Conservation (phyloP, 1,140 invertebrate genomes). For the Euwallacea fornicatus region DNA sequence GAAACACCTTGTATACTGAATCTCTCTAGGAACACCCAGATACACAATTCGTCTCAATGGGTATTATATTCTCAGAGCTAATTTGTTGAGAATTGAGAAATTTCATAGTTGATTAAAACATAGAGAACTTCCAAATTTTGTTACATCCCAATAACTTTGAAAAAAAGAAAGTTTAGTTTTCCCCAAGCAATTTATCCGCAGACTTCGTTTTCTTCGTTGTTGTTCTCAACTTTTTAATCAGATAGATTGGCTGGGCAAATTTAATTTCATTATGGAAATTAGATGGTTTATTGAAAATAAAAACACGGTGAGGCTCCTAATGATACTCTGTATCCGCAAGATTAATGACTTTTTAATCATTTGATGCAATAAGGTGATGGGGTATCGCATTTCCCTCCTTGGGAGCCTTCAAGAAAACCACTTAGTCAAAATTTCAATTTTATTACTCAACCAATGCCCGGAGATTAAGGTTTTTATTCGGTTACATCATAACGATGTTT, state of each 20-base stretch:
- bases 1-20: too few relatives aligned
- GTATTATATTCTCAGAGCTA: too few relatives aligned
- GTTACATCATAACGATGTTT: too few relatives aligned
- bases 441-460: constrained; percentile 1
- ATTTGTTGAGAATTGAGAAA: too few relatives aligned
- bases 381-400: constrained; percentile 16
- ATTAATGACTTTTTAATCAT: constrained; percentile 36
- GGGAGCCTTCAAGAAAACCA: constrained; percentile 11
- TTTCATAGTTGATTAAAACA: too few relatives aligned
- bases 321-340: constrained; percentile 20
- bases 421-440: constrained; percentile 18
- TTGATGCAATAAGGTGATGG: constrained; percentile 18
- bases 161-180: too few relatives aligned
- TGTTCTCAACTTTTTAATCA: constrained; percentile 23
- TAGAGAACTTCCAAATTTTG: too few relatives aligned
- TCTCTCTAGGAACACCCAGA: too few relatives aligned
- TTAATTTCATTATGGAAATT: constrained; percentile 33
- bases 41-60: too few relatives aligned
- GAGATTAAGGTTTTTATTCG: background rate
- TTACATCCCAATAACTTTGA: too few relatives aligned
- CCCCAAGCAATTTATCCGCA: too few relatives aligned
- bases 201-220: too few relatives aligned
- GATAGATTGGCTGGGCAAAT: constrained; percentile 23
- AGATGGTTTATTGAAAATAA: constrained; percentile 26
- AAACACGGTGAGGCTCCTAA: constrained; percentile 10